Percentiles rank a stretch among this genome's conserved stretches.
Conservation (phyloP, 2,888 invertebrate genomes). For the Dryadula phaetusa region DNA sequence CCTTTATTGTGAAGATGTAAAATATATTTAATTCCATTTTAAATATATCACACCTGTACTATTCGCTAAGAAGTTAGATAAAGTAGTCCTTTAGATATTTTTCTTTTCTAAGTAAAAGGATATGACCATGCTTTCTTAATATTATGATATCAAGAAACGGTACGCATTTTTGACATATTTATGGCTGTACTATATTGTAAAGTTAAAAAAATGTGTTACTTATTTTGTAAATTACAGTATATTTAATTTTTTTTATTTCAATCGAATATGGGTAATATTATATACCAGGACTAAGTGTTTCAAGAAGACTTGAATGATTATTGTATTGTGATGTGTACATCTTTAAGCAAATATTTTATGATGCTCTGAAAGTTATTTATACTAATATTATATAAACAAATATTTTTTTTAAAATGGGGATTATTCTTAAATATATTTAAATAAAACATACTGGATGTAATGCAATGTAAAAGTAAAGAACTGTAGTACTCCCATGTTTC, state of each 20-base stretch:
- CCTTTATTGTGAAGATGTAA: neutral
- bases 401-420: conserved; percentile 26
- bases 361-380: conserved; percentile 40
- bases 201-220: neutral
- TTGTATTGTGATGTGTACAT: conserved; percentile 44
- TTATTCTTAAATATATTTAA: conserved; percentile 26
- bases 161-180: neutral
- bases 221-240: neutral
- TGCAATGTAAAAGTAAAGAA: neutral
- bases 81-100: neutral
- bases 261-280: neutral
- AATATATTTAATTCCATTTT: conserved; percentile 12
- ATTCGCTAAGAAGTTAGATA: neutral
- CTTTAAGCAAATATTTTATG: conserved; percentile 38
- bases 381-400: conserved; percentile 43
- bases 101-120: neutral
- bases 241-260: neutral
- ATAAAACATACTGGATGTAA: conserved; percentile 1
- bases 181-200: conserved; percentile 11
- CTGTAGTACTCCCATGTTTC: neutral
- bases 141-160: too few species aligned
- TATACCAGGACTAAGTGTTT: conserved; percentile 21
- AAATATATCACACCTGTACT: neutral
- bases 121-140: neutral
- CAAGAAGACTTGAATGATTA: conserved; percentile 24